Base-by-base conservation (phyloP, 2,888 invertebrate species). In the Caenorhabditis drosophilae region DNA sequence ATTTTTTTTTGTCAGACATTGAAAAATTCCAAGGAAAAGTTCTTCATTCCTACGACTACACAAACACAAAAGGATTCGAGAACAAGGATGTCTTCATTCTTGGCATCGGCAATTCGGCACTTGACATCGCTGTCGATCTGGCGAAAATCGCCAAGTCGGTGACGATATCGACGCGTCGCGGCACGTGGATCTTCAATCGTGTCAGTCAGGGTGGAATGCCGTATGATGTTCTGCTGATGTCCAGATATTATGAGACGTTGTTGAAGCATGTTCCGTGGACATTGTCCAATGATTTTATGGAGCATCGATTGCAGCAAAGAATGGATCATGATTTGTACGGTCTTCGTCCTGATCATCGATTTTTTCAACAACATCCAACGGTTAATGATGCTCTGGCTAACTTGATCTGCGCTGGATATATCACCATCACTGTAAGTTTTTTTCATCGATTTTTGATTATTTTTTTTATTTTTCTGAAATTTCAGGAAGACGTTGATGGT, bases 401-500 rank as follows among this genome's bases (percentile, higher is more conserved):
- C 64, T 67, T 84, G 26, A 78, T 86, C 23, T 76, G 80, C 25
- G 79, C 81, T 41, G 85, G 85, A 9, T 68, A 77, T 27, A 78
- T 86, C 20, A 81, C 73, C 2, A 69, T 86, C 27, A 84, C 84
- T 52, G 63, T 79, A 63, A 20, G 35, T 50, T 16, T 20, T 27
- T 31, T 6, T 35, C 2, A 25, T 4, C 25, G 12, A 31, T 31
- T 4, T 44, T 20, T 44, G n/a, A 44, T n/a, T 31, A 12, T 11
- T 31, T 26, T 48, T 42, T 44, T 15, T 25, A 4, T 18, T 15
- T 22, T 11, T 38, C 26, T 36, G n/a, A n/a, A n/a, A 27, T 54
- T 54, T 23, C 75, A 95, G 95, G 96, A 98, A 70, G 96, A 98
- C 66, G 98, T 99, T 96, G 98, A 99, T 86, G 97, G 96, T 87